phyloP scores from a whole-genome alignment of 2,888 invertebrate genomes.

The Pammene aurita region DNA sequence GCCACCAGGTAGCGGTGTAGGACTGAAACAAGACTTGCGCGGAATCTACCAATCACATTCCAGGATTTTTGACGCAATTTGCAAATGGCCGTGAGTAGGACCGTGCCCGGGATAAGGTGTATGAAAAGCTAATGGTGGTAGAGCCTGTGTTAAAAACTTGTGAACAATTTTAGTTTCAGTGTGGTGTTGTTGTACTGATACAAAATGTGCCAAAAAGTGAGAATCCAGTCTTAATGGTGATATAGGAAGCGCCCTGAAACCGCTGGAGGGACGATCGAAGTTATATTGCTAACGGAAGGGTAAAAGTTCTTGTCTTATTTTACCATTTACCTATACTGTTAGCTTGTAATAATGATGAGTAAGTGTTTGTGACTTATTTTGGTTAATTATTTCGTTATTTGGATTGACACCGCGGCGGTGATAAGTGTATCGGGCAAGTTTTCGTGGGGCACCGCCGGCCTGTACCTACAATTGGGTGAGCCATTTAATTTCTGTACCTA shows the following conservation, averaged over 20 bases:
- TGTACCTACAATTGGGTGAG: slow-evolving; percentile 35
- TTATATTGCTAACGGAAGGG: slow-evolving; percentile 80
- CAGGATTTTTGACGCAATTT: slow-evolving; percentile 83
- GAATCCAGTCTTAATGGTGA: slow-evolving; percentile 80
- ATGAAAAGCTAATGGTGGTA: slow-evolving; percentile 79
- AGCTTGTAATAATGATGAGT: slow-evolving; percentile 44
- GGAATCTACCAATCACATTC: slow-evolving; percentile 75
- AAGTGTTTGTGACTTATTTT: slow-evolving; percentile 44
- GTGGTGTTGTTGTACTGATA: slow-evolving; percentile 73
- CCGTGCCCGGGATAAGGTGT: slow-evolving; percentile 74
- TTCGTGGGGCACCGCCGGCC: slow-evolving; percentile 31
- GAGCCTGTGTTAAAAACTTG: slow-evolving; percentile 75
- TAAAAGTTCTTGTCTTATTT: slow-evolving; percentile 70
- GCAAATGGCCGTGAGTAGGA: slow-evolving; percentile 84
- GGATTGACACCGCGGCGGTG: background rate
- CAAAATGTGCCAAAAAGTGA: slow-evolving; percentile 83
- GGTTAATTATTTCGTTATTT: slow-evolving; percentile 27
- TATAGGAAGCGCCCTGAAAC: slow-evolving; percentile 74
- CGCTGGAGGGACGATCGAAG: slow-evolving; percentile 76
- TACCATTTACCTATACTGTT: slow-evolving; percentile 54
- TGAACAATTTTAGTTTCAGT: slow-evolving; percentile 71
- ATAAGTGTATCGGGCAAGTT: slow-evolving; percentile 21
- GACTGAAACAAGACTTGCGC: slow-evolving; percentile 67
- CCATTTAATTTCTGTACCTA: slow-evolving; percentile 31
- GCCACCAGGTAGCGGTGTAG: slow-evolving; percentile 61